phyloP scores from a whole-genome alignment of 2,797 vertebrate species.

The Mastacembelus armatus region DNA sequence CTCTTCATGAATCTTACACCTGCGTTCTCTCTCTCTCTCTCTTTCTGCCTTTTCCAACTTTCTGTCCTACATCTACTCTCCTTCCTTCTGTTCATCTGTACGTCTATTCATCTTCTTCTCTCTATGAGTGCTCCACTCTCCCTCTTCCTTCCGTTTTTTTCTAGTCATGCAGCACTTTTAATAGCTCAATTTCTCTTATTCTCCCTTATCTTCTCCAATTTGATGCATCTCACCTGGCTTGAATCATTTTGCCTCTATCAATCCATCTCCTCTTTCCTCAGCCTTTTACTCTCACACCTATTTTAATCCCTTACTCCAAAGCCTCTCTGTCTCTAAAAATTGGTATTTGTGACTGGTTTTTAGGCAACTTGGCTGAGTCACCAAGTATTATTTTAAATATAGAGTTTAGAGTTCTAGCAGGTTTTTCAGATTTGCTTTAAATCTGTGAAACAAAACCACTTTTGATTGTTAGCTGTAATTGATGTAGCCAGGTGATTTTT shows the following conservation, averaged over 20 bases:
- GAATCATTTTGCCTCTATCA: constrained; percentile 61
- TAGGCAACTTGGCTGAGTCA: background rate
- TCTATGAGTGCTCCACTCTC: constrained; percentile 49
- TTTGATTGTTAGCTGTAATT: background rate
- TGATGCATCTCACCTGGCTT: constrained; percentile 74
- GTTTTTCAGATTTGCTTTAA: background rate
- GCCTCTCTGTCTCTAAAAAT: constrained; percentile 52
- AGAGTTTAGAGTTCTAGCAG: background rate
- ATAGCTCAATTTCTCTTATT: constrained; percentile 74
- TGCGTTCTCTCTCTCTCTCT: constrained; percentile 55
- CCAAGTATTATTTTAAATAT: background rate
- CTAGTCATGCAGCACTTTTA: constrained; percentile 65
- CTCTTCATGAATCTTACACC: constrained; percentile 75
- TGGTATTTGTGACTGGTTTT: constrained; percentile 21
- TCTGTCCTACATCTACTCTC: constrained; percentile 61
- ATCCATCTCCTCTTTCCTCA: constrained; percentile 53
- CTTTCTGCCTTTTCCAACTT: constrained; percentile 59
- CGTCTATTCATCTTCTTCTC: constrained; percentile 67
- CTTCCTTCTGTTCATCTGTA: constrained; percentile 63
- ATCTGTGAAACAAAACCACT: too few species aligned
- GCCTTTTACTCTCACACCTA: constrained; percentile 31
- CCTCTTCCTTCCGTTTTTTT: constrained; percentile 46
- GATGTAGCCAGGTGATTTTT: background rate
- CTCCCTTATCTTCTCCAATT: constrained; percentile 70
- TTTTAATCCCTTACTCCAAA: constrained; percentile 45